Conservation (phyloP, 30 jellyfish, hydroid and myxozoan genomes). For the Cassiopea andromeda region DNA sequence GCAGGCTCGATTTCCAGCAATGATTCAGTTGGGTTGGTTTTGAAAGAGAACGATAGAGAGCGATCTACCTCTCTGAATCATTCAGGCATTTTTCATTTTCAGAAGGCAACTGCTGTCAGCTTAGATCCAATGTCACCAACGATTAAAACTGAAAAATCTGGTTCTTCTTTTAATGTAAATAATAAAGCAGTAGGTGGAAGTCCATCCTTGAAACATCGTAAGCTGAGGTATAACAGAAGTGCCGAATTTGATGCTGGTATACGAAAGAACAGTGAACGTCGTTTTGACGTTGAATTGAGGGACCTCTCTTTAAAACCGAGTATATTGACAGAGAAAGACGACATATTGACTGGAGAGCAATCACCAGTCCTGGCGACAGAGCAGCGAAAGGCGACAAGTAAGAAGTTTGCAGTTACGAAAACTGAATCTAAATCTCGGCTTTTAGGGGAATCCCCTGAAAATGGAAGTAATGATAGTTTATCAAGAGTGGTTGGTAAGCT, state of each 20-base stretch:
- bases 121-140: slow-evolving; percentile 54
- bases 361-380: neutral
- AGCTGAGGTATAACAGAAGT: neutral
- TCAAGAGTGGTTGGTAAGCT: slow-evolving; percentile 62
- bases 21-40: slow-evolving; percentile 45
- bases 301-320: slow-evolving; percentile 11
- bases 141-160: slow-evolving; percentile 18
- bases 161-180: neutral
- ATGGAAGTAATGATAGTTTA: slow-evolving; percentile 53
- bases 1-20: slow-evolving; percentile 48
- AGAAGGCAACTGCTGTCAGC: slow-evolving; percentile 57
- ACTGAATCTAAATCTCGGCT: slow-evolving; percentile 45
- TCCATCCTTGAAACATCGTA: neutral
- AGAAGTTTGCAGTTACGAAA: slow-evolving; percentile 41
- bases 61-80: neutral
- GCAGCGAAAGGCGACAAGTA: slow-evolving; percentile 18
- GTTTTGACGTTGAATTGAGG: neutral
- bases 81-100: slow-evolving; percentile 18
- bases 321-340: slow-evolving; percentile 14
- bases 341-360: neutral
- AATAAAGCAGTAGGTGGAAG: neutral
- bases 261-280: slow-evolving; percentile 4
- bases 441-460: slow-evolving; percentile 16
- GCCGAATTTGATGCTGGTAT: neutral
- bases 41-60: neutral